Base-by-base conservation (phyloP, 2,113 vertebrate species). In the Psettodes erumei region DNA sequence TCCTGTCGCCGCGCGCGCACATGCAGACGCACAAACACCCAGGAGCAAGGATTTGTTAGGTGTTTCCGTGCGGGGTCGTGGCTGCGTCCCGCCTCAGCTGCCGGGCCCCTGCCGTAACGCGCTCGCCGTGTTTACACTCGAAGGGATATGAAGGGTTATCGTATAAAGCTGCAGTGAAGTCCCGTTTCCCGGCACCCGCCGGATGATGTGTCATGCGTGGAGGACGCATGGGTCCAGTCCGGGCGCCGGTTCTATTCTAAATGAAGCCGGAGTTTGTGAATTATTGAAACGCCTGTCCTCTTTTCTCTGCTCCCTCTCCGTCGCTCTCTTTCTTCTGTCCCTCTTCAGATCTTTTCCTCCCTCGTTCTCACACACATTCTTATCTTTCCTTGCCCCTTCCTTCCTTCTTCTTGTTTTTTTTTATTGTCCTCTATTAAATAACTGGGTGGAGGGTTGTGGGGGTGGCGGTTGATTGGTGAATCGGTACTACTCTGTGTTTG, bases 251-350 rank as follows among this genome's bases (percentile, higher is more conserved):
- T 90, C 74, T 88, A 50, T 84, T 86, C 84, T 86, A 88, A 89
- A 87, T 85, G 84, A 91, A 83, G 77, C 71, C 47, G 72, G 55
- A 77, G 73, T 83, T 79, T 37, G 62, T 92, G 86, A 92, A 91
- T 91, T 83, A 92, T 92, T 91, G 63, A 92, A 89, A 58, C 7
- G 68, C 71, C 75, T 75, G 80, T 73, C 84, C 86, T 84, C 89
- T 63, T 84, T 84, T 82, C 71, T 83, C 76, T 61, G 25, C 77
- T 71, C 33, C 33, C 54, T 74, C 62, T 71, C 74, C 53, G 61
- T 47, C 61, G 74, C 63, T 73, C 58, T 54, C 59, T 74, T 33
- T 53, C 74, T 66, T 63, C 59, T 65, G 47, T 78, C 53, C 61
- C 77, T 62, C 83, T 77, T 73, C 85, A 81, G 75, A 75, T 86